phyloP scores from a whole-genome alignment of 2,113 vertebrate species.

The Procapra przewalskii region DNA sequence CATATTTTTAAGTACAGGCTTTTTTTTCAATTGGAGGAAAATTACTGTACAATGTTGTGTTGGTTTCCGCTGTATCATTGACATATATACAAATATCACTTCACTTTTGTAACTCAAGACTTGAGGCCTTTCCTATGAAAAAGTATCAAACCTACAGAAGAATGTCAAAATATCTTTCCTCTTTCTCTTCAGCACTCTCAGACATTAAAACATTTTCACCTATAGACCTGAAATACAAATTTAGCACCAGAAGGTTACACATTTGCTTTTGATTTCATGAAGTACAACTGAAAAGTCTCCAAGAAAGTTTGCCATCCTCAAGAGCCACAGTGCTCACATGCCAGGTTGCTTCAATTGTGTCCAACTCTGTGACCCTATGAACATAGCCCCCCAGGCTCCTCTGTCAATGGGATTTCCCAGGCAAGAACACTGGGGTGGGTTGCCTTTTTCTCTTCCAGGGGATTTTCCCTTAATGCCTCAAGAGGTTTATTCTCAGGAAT shows the following conservation, averaged over 20 bases:
- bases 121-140: background rate
- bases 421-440: background rate
- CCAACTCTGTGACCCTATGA: background rate
- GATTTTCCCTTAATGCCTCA: background rate
- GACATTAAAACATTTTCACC: slow-evolving; percentile 27
- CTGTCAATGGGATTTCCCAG: background rate
- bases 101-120: background rate
- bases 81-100: background rate
- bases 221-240: slow-evolving; percentile 23
- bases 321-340: background rate
- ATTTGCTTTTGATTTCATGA: slow-evolving; percentile 35
- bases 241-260: background rate
- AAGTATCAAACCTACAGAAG: background rate
- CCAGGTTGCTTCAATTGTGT: background rate
- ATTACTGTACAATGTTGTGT: background rate
- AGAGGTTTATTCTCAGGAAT: background rate
- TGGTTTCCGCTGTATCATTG: background rate
- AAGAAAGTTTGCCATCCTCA: background rate
- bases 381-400: background rate
- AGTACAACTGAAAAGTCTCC: background rate
- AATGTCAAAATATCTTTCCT: slow-evolving; percentile 25
- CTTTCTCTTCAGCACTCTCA: background rate
- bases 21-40: background rate
- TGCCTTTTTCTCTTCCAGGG: background rate
- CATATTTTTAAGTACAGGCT: background rate